Conservation (phyloP, 2,797 vertebrate genomes). For the Salarias fasciatus region DNA sequence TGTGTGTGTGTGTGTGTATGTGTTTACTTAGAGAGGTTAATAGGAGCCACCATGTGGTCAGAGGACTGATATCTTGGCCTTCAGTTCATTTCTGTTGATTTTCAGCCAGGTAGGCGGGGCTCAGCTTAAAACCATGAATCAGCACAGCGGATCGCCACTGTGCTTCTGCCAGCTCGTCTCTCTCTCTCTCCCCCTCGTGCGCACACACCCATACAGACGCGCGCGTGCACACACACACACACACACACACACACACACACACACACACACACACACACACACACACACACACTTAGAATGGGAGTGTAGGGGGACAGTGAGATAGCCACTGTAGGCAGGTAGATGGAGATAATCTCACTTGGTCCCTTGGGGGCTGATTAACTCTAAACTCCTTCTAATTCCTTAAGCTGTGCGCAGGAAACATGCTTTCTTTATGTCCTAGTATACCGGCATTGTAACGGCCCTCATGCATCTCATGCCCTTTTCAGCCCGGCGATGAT, state of each 20-base stretch:
- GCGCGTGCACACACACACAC: background rate
- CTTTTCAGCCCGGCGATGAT: too few relatives aligned
- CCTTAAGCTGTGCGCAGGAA: slow-evolving; percentile 77
- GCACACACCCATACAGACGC: slow-evolving; percentile 1
- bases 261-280: slow-evolving; percentile 7
- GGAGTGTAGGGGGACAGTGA: slow-evolving; percentile 44
- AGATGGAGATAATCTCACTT: slow-evolving; percentile 78
- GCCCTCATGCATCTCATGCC: too few relatives aligned
- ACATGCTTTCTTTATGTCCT: slow-evolving; percentile 68
- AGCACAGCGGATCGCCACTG: slow-evolving; percentile 63
- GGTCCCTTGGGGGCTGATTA: slow-evolving; percentile 78
- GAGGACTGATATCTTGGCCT: slow-evolving; percentile 48
- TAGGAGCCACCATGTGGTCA: slow-evolving; percentile 50
- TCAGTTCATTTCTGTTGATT: slow-evolving; percentile 60
- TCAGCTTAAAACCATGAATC: slow-evolving; percentile 70
- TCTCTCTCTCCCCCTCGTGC: background rate
- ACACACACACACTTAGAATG: slow-evolving; percentile 13
- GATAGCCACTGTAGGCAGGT: slow-evolving; percentile 61
- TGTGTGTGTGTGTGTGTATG: slow-evolving; percentile 58
- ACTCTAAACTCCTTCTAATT: slow-evolving; percentile 82
- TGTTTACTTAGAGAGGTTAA: slow-evolving; percentile 61
- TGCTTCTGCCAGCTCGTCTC: slow-evolving; percentile 40
- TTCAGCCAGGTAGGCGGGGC: slow-evolving; percentile 59
- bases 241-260: background rate
- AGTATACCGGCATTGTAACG: background rate